Evolutionary conservation across 2,888 invertebrate genomes (phyloP).

Genomic region (Eulithis testata): DNA sequence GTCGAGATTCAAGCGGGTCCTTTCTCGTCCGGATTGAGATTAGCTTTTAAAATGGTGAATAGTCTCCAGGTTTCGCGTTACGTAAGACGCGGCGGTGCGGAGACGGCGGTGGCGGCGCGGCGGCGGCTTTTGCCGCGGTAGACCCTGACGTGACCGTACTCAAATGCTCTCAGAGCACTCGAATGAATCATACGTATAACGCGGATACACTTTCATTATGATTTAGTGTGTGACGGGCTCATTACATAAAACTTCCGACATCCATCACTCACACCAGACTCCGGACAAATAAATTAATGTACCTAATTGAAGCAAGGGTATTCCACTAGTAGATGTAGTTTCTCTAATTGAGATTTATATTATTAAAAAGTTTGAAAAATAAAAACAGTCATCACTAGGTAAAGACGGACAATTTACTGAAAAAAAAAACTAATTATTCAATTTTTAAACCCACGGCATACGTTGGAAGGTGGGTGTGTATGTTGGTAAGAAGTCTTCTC

Average conservation of each 20-base stretch:
- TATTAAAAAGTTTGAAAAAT: no score
- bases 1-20: slow-evolving; percentile 52
- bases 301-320: slow-evolving; percentile 43
- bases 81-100: slow-evolving; percentile 51
- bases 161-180: slow-evolving; percentile 45
- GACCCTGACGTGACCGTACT: slow-evolving; percentile 35
- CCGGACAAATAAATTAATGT: slow-evolving; percentile 36
- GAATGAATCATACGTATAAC: slow-evolving; percentile 70
- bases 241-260: slow-evolving; percentile 55
- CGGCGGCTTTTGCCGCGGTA: slow-evolving; percentile 25
- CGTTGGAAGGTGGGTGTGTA: no score
- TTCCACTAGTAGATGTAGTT: slow-evolving; percentile 15
- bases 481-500: no score
- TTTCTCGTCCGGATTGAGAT: slow-evolving; percentile 64
- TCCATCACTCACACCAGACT: slow-evolving; percentile 42
- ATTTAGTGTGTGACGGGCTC: slow-evolving; percentile 55
- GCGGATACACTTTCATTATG: slow-evolving; percentile 58
- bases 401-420: no score
- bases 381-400: no score
- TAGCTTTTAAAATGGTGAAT: slow-evolving; percentile 63
- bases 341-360: not conserved
- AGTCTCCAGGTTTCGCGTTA: slow-evolving; percentile 56
- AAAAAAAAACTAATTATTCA: no score
- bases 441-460: no score
- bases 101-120: slow-evolving; percentile 30